Percentiles rank a stretch among this genome's conserved stretches.
Conservation (phyloP, 2,888 invertebrate genomes). For the Phragmatobia fuliginosa region DNA sequence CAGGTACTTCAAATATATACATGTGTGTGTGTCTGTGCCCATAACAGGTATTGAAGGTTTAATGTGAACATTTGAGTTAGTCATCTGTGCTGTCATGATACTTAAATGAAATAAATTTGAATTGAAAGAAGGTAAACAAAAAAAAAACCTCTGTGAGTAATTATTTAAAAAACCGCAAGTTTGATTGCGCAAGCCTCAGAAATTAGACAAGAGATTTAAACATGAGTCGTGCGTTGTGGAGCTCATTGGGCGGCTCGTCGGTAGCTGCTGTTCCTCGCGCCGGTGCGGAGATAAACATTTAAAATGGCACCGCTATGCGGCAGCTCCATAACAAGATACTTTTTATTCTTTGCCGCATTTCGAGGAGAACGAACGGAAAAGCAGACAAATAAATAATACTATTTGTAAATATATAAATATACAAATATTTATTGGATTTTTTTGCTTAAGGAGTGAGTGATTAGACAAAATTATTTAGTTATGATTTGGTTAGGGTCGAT, state of each 20-base stretch:
- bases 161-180: background rate
- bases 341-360: background rate
- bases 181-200: background rate
- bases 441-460: no score
- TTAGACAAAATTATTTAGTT: no score
- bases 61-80: background rate
- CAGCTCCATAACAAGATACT: background rate
- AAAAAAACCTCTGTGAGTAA: no score
- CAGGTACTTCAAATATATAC: background rate
- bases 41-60: background rate
- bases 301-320: background rate
- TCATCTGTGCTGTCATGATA: background rate
- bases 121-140: background rate
- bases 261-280: background rate
- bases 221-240: background rate
- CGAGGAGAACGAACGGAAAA: background rate
- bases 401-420: no score
- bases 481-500: no score
- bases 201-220: background rate
- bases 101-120: background rate
- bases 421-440: no score
- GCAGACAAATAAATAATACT: background rate
- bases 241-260: conserved; percentile 3
- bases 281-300: background rate
- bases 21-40: background rate